Evolutionary conservation across 1,140 invertebrate species (phyloP).

Genomic region (Penaeus japonicus): DNA sequence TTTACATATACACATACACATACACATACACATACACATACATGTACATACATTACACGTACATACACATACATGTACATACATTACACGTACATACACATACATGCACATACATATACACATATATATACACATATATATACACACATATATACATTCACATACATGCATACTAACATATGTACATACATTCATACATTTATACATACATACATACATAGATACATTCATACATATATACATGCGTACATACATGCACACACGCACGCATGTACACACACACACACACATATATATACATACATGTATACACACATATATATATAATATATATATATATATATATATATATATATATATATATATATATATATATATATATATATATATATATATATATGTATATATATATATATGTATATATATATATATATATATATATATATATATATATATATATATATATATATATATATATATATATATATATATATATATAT

Average conservation of each 20-base stretch:
- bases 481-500: background rate
- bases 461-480: background rate
- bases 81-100: too few relatives aligned
- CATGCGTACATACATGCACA: background rate
- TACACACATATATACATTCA: background rate
- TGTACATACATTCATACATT: background rate
- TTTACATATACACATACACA: background rate
- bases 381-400: background rate
- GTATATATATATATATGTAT: background rate
- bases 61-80: too few relatives aligned
- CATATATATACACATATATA: background rate
- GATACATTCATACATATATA: background rate
- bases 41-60: background rate
- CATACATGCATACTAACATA: background rate
- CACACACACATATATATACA: background rate
- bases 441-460: conserved; percentile 1
- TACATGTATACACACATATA: background rate
- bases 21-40: background rate
- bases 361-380: background rate
- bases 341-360: background rate
- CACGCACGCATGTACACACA: background rate
- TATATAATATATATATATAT: background rate
- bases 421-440: background rate
- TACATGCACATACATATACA: background rate
- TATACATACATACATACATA: background rate